Evolutionary conservation across 1,140 invertebrate species (phyloP), one percentile per base, ranked within the genome.

Genomic region (Schlechtendalia chinensis): DNA sequence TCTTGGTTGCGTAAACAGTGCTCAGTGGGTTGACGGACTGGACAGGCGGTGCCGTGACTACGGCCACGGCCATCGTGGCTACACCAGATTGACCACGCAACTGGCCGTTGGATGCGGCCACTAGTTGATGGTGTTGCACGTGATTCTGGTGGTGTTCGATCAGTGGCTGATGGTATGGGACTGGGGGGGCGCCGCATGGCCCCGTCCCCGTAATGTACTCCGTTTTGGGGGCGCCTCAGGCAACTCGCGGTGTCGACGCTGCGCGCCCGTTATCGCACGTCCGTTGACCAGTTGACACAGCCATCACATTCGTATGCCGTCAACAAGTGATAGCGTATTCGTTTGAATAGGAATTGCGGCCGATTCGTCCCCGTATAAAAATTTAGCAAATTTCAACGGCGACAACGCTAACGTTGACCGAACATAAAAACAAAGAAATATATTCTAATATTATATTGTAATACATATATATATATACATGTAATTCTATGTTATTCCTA

Each of bases 1-100:
- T 87, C 86, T 97, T 98, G 80, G 96, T 97, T 81, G 95, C 95
- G 86, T 97, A 97, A 84, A 97, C 96, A 83, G 96, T 97, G 82
- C 94, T 94, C 83, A 96, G 90, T 84, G 96, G 94, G 87, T 93
- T 95, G 89, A 94, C 92, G 82, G 87, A 86, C 81, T 87, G 85
- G 82, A 87, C 80, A 11, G 67, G 50, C 19, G 53, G 58, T 83
- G 83, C 85, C 84, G 81, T 74, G 17, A 75, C n/a, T n/a, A 65
- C 50, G 84, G 83, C 71, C 84, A 81, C 74, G 83, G 83, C 80
- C 59, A 82, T 58, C 56, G 82, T 39, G 84, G 85, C 82, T 83
- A 84, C 74, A 84, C 85, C 82, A 85, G 83, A 69, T 27, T 82
- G 81, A 71, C 81, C 69, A 47, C 74, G 82, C n/a, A 75, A 54